These are phyloP conservation scores for Cardiocondyla obscurior DNA, from an alignment of 1,140 invertebrate genomes.

Conservation along the genomic window DNA sequence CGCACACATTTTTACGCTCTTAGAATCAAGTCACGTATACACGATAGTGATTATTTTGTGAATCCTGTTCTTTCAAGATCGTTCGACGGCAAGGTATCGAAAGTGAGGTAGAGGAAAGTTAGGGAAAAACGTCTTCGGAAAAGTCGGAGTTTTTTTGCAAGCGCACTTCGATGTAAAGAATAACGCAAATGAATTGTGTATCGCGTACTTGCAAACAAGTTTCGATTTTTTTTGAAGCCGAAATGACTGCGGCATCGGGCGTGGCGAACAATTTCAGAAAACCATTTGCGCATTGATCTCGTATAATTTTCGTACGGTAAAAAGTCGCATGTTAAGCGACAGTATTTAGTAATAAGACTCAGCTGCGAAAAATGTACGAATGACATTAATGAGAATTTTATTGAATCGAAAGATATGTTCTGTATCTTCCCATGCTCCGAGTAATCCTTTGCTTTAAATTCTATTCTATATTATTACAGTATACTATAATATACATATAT, in stretches of 20 bases:
- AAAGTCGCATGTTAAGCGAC: conserved; percentile 1
- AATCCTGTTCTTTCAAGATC: conserved; percentile 15
- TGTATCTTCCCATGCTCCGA: background rate
- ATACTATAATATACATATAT: too few relatives aligned
- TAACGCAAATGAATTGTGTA: background rate
- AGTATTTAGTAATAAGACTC: conserved; percentile 23
- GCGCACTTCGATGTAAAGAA: too few relatives aligned
- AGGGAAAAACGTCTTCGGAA: background rate
- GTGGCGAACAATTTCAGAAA: background rate
- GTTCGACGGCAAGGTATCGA: background rate
- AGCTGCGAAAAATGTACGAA: conserved; percentile 31
- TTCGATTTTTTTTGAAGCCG: background rate
- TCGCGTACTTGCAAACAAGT: background rate
- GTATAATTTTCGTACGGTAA: conserved; percentile 27
- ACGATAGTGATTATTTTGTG: conserved; percentile 33
- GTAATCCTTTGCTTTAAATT: background rate
- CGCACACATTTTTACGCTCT: conserved; percentile 18
- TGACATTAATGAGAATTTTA: conserved; percentile 52
- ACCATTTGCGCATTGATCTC: conserved; percentile 25
- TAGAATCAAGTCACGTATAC: background rate
- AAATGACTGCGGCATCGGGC: background rate
- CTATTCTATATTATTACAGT: too few relatives aligned
- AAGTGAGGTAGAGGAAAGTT: background rate
- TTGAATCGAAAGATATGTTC: conserved; percentile 15
- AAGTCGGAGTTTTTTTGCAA: background rate